Evolutionary conservation across 2,888 invertebrate species (phyloP), one percentile per base, ranked within the genome.

Genomic region (Clepsis dumicolana): DNA sequence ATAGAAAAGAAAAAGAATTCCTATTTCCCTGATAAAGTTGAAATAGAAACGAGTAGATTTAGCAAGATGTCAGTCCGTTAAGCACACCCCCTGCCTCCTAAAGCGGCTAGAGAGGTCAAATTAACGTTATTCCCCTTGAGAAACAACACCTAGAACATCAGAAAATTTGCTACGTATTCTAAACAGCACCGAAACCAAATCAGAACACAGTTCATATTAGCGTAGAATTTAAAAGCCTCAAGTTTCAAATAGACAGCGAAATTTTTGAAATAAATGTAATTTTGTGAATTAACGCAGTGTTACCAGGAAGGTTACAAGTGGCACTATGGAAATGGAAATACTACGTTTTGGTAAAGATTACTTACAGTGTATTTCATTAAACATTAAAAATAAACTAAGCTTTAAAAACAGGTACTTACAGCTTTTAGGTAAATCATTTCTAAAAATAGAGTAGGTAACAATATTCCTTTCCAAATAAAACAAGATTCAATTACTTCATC

Each of bases 101-200:
- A 25, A 48, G 29, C 29, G 25, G 29, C 60, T 48, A 29, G 60
- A 60, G 48, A 61, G 60, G 8, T 48, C 48, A 61, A 61, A 61
- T 61, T 29, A 61, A 61, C 60, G 29, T 48, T 48, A 61, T 61
- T 48, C 48, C 60, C 60, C 60, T 61, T 48, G 48, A 61, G 60
- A 29, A 21, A 27, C 48, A 48, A 61, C 48, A 29, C 60, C 44
- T 48, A 44, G 60, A 61, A 60, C 24, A 48, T 61, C 44, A 8
- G 48, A 18, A 18, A 61, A 14, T 21, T 48, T n/a, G 3, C 29
- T 12, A 2, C 16, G 5, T n/a, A 14, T 10, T 16, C 29, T 7
- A 29, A 61, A 29, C 16, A 4, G 25, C 1, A 29, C 48, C 18
- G 29, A 10, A 48, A 21, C 44, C 1, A 18, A 41, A 48, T 14